These are phyloP conservation scores for Drosophila antonietae DNA, from an alignment of 2,888 invertebrate genomes.

Conservation along the genomic window DNA sequence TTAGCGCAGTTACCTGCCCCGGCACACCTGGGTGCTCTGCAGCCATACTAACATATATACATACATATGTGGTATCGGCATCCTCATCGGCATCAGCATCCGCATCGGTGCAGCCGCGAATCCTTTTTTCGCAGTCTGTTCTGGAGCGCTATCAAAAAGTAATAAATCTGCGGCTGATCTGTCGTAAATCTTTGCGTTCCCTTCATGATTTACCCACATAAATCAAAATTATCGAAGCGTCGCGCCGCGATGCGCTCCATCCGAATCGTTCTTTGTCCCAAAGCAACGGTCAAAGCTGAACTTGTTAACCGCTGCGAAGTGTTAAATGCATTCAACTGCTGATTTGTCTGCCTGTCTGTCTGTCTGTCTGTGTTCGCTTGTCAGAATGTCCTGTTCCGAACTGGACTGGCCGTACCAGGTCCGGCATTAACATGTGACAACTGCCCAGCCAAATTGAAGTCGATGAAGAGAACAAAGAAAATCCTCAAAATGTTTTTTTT, in stretches of 20 bases:
- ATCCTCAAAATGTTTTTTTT: conserved; percentile 6
- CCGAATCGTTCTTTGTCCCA: conserved; percentile 19
- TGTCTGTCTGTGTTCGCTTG: conserved; percentile 3
- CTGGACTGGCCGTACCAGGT: not conserved
- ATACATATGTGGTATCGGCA: conserved; percentile 21
- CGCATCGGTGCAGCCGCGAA: conserved; percentile 34
- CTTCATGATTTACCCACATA: conserved; percentile 83
- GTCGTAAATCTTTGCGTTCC: conserved; percentile 83
- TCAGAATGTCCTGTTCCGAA: conserved; percentile 21
- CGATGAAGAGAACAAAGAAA: not conserved
- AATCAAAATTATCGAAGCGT: conserved; percentile 83
- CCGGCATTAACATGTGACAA: conserved; percentile 16
- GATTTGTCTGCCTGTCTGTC: conserved; percentile 23
- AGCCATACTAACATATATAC: not conserved
- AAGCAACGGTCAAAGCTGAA: conserved; percentile 40
- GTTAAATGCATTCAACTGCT: conserved; percentile 75
- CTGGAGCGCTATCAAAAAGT: conserved; percentile 81
- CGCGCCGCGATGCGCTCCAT: conserved; percentile 36
- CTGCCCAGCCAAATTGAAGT: conserved; percentile 22
- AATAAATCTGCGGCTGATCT: conserved; percentile 83
- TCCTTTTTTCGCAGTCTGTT: conserved; percentile 48
- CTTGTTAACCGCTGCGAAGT: conserved; percentile 71
- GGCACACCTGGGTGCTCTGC: not conserved
- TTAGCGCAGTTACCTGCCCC: conserved; percentile 59
- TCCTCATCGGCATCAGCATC: conserved; percentile 20